Conservation (phyloP, 2,888 invertebrate genomes). For the Nemotelus nigrinus region DNA sequence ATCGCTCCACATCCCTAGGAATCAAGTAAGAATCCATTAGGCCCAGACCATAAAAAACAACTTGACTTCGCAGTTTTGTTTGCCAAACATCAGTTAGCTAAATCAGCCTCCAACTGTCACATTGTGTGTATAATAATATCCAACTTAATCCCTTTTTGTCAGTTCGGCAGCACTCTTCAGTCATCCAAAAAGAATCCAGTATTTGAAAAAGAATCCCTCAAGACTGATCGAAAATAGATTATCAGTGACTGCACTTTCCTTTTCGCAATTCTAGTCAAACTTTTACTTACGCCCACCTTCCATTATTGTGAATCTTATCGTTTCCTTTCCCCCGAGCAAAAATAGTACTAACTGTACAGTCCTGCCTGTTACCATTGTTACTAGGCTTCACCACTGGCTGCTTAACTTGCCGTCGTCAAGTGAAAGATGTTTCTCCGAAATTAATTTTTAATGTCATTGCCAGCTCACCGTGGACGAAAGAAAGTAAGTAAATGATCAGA, state of each 20-base stretch:
- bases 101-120: too few relatives aligned
- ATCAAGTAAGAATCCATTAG: too few relatives aligned
- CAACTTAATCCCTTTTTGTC: too few relatives aligned
- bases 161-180: too few relatives aligned
- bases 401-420: not conserved
- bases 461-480: not conserved
- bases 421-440: slow-evolving; percentile 41
- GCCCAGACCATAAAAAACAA: too few relatives aligned
- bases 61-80: too few relatives aligned
- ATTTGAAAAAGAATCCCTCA: not conserved
- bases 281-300: slow-evolving; percentile 34
- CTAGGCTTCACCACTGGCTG: not conserved
- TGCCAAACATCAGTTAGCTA: too few relatives aligned
- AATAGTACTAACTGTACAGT: not conserved
- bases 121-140: too few relatives aligned
- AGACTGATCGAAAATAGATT: slow-evolving; percentile 10
- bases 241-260: slow-evolving; percentile 2
- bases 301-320: not conserved
- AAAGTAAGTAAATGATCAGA: not conserved
- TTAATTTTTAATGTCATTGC: slow-evolving; percentile 43
- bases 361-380: slow-evolving; percentile 5
- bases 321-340: not conserved
- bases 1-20: too few relatives aligned
- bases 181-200: too few relatives aligned
- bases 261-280: not conserved